These are phyloP conservation scores for Andricus curvator DNA, from an alignment of 2,888 invertebrate species.

Conservation along the genomic window DNA sequence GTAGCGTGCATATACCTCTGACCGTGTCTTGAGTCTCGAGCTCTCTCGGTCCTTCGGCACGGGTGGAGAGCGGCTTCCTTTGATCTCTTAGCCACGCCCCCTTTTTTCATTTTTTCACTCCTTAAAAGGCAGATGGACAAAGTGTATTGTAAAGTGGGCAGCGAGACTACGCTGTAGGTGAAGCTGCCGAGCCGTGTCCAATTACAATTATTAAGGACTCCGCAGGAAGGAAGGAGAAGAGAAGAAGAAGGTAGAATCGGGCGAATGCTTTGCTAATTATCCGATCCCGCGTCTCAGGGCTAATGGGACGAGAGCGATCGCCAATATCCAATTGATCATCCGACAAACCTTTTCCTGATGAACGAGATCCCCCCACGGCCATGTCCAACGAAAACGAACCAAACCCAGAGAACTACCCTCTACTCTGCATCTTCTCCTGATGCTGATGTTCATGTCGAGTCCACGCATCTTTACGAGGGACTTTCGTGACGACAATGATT, in stretches of 20 bases:
- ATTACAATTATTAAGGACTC: constrained; percentile 78
- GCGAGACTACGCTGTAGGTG: constrained; percentile 69
- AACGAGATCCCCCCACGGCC: constrained; percentile 58
- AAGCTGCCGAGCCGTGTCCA: constrained; percentile 73
- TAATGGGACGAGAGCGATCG: constrained; percentile 66
- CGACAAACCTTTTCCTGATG: constrained; percentile 67
- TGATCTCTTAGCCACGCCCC: constrained; percentile 77
- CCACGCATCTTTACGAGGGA: not conserved
- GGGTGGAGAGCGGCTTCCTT: constrained; percentile 73
- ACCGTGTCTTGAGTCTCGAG: constrained; percentile 56
- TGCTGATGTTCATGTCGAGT: constrained; percentile 10
- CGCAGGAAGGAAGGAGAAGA: constrained; percentile 56
- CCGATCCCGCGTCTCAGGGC: constrained; percentile 69
- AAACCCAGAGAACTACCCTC: not conserved
- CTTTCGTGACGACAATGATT: constrained; percentile 37
- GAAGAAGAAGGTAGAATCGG: constrained; percentile 61
- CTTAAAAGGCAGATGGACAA: constrained; percentile 79
- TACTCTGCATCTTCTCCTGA: not conserved
- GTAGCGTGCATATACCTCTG: constrained; percentile 66
- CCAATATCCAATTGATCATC: constrained; percentile 71
- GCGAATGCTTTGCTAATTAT: constrained; percentile 73
- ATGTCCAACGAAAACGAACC: constrained; percentile 45
- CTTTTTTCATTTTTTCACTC: constrained; percentile 78
- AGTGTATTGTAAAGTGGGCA: constrained; percentile 79
- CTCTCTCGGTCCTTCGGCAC: constrained; percentile 59